A percentile compares a stretch with the other conserved stretches of the same genome.
Evolutionary conservation across 2,888 invertebrate species (phyloP).

Genomic region (Steinernema scapterisci): DNA sequence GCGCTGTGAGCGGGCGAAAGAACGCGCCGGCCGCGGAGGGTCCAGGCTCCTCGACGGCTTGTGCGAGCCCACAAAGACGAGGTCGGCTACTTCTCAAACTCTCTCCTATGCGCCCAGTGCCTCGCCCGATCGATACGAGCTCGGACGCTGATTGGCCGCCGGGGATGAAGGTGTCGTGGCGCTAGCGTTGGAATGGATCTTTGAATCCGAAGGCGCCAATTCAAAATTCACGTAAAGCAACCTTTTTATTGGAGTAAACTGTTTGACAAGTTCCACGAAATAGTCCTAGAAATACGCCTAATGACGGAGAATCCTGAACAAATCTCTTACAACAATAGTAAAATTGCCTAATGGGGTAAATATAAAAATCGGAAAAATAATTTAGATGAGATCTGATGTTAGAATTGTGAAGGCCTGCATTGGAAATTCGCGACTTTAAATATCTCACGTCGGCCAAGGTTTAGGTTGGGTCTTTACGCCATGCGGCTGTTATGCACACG

Average conservation of each 20-base stretch:
- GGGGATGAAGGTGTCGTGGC: background rate
- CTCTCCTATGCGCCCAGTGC: background rate
- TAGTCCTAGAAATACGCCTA: no score
- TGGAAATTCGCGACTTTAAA: no score
- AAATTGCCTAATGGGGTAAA: no score
- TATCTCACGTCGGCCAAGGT: no score
- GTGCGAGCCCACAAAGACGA: background rate
- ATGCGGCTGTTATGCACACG: no score
- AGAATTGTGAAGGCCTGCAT: no score
- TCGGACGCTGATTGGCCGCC: constrained; percentile 7
- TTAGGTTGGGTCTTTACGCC: no score
- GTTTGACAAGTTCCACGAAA: background rate
- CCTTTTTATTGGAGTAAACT: background rate
- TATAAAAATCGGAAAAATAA: no score
- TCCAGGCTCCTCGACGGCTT: background rate
- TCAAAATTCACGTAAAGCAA: background rate
- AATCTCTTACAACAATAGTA: no score
- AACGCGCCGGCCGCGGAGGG: constrained; percentile 11
- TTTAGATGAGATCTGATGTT: no score
- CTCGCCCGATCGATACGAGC: constrained; percentile 1
- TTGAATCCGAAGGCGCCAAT: constrained; percentile 5
- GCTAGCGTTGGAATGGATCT: constrained; percentile 9
- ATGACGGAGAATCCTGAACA: no score
- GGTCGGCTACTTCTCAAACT: background rate
- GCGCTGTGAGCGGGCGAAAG: constrained; percentile 13